Evolutionary conservation across 2,113 vertebrate species (phyloP).

Genomic region (Fulica atra): DNA sequence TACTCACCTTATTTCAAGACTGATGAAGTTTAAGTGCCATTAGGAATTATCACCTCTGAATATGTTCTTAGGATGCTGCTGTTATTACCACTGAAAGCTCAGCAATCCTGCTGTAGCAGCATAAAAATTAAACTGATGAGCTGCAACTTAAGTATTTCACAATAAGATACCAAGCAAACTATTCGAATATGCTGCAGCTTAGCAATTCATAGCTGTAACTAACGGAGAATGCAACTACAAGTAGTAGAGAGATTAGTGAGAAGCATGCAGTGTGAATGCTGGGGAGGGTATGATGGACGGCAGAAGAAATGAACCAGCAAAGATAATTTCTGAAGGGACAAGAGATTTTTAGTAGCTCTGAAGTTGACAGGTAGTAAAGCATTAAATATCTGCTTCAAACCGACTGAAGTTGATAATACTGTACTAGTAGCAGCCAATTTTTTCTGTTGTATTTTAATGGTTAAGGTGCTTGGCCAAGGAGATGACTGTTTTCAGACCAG

Average conservation of each 20-base stretch:
- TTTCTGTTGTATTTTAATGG: background rate
- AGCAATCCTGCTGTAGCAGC: background rate
- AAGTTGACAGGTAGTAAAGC: background rate
- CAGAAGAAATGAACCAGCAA: constrained; percentile 21
- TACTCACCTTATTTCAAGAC: background rate
- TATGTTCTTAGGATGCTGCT: background rate
- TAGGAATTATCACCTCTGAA: background rate
- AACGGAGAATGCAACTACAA: background rate
- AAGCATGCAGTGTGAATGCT: background rate
- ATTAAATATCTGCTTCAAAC: background rate
- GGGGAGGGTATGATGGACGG: background rate
- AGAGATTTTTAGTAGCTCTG: background rate
- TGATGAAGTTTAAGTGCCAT: background rate
- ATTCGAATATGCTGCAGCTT: background rate
- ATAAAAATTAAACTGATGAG: constrained; percentile 55
- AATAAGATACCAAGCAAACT: background rate
- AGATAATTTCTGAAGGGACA: background rate
- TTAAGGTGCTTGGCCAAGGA: background rate
- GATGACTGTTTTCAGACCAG: background rate
- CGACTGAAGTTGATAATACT: background rate
- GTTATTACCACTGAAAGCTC: background rate
- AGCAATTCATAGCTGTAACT: background rate
- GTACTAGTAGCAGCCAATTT: background rate
- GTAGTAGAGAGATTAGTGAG: background rate
- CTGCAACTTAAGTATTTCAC: constrained; percentile 3